Evolutionary conservation across 2,888 invertebrate species (phyloP).

Genomic region (Osedax fenrisi): DNA sequence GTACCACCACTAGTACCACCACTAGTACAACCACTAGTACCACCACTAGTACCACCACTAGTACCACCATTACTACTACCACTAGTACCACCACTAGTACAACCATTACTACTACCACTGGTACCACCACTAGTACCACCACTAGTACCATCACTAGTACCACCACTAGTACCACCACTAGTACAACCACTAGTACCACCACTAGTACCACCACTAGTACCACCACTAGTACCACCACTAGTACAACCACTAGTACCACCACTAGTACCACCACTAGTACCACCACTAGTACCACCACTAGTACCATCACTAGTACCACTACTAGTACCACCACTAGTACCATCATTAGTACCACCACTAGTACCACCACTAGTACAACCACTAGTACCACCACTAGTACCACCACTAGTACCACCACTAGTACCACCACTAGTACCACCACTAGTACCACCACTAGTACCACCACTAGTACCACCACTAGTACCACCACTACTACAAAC

Average conservation of each 20-base stretch:
- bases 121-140: background rate
- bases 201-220: constrained; percentile 15
- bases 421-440: background rate
- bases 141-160: background rate
- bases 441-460: background rate
- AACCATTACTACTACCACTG: background rate
- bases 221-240: background rate
- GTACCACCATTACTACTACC: background rate
- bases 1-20: constrained; percentile 18
- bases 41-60: constrained; percentile 15
- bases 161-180: background rate
- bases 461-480: background rate
- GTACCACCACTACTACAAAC: background rate
- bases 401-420: background rate
- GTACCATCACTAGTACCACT: constrained; percentile 26
- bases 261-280: constrained; percentile 24
- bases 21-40: background rate
- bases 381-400: background rate
- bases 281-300: constrained; percentile 24
- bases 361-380: background rate
- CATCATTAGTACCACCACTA: constrained; percentile 15
- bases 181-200: background rate
- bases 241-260: constrained; percentile 21
- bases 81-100: background rate
- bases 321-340: constrained; percentile 20